Base-by-base conservation (phyloP, 2,113 vertebrate genomes). In the Spilogale gracilis region DNA sequence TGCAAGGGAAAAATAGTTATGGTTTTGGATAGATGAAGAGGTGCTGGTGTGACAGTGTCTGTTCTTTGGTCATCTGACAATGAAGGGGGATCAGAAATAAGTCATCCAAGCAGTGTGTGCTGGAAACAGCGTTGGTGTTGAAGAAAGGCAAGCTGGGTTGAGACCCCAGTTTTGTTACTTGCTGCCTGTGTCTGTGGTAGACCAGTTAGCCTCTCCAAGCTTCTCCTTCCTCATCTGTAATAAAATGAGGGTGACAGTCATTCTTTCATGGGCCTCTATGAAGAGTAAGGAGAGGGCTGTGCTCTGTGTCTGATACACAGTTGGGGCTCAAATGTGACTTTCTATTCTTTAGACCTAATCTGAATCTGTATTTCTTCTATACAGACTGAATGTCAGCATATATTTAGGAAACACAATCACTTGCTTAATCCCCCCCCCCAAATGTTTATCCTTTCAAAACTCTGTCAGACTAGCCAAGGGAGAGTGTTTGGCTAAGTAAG, bases 401-500 rank as follows among this genome's bases (percentile, higher is more conserved):
- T 97, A 97, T 98, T 98, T 97, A 92, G 94, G 95, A 97, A 93
- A 56, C 81, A 92, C 71, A 95, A 96, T 89, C 43, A 25, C 76
- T 89, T 83, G 61, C 73, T 96, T 94, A 58, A 80, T 30, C 71
- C 88, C 84, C 52, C n/a, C n/a, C n/a, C n/a, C n/a, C 32, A 38
- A 97, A 45, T 98, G 98, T 92, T 95, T 60, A 94, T 94, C 95
- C 94, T 97, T 97, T 97, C 89, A 96, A 95, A 94, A 91, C 91
- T 85, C 52, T 61, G 79, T 23, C n/a, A 7, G 27, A 52, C 78
- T 76, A 20, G 30, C 65, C 30, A 69, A 61, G 52, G 92, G 83
- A 71, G 88, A 95, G 83, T 96, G 96, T 98, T 98, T 92, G 95
- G 0, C 80, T 65, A 25, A 96, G 82, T 97, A 65, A 88, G 97